phyloP scores from a whole-genome alignment of 2,888 invertebrate genomes.

The Craniophora ligustri region DNA sequence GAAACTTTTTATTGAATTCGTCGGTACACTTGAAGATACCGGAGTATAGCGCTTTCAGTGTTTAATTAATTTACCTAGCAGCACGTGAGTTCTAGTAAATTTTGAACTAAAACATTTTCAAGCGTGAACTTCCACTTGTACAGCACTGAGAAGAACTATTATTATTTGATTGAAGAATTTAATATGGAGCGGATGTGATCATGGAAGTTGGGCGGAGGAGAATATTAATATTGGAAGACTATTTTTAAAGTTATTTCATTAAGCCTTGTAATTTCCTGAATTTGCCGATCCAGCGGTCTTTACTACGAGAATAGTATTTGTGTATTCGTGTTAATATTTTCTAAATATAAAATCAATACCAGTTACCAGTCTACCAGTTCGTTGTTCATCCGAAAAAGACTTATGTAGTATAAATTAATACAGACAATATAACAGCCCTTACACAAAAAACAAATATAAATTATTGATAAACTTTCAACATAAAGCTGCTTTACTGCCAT shows the following conservation, averaged over 20 bases:
- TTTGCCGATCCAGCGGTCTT: no score
- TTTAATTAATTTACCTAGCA: slow-evolving; percentile 57
- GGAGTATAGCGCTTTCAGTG: slow-evolving; percentile 29
- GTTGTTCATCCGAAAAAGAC: no score
- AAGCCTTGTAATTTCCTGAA: no score
- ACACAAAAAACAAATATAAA: no score
- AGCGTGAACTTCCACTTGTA: slow-evolving; percentile 34
- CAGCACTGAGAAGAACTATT: slow-evolving; percentile 28
- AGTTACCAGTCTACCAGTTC: no score
- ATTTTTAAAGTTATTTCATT: neutral
- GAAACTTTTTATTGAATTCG: slow-evolving; percentile 58
- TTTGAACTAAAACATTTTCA: slow-evolving; percentile 52
- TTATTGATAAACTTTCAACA: no score
- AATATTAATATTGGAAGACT: slow-evolving; percentile 7
- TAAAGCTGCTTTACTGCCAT: no score
- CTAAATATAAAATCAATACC: no score
- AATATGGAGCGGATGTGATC: slow-evolving; percentile 29
- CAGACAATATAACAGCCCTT: no score
- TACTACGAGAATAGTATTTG: no score
- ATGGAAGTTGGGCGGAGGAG: slow-evolving; percentile 7
- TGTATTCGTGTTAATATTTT: no score
- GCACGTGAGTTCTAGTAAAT: slow-evolving; percentile 41
- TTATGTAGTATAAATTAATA: no score
- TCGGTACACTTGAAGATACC: slow-evolving; percentile 39
- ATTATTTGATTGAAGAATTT: slow-evolving; percentile 42